These are phyloP conservation scores for Sebastes hubbsi DNA, from an alignment of 2,797 vertebrate species.

Conservation along the genomic window DNA sequence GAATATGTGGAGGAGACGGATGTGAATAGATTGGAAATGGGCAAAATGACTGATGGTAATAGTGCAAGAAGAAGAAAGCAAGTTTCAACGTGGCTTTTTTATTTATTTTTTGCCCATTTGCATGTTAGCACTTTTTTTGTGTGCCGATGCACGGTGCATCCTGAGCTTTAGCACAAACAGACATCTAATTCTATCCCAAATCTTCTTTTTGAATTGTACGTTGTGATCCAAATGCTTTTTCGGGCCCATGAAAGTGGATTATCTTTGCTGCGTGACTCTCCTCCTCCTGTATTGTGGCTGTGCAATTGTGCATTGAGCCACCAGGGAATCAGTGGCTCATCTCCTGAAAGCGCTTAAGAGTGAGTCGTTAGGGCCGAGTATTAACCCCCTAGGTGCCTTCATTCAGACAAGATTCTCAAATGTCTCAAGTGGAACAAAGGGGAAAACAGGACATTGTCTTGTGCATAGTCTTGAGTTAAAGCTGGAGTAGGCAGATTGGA, in stretches of 20 bases:
- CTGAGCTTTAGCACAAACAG: conserved; percentile 24
- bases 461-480: background rate
- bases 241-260: conserved; percentile 66
- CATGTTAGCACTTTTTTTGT: background rate
- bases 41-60: background rate
- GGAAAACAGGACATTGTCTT: background rate
- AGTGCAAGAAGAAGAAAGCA: background rate
- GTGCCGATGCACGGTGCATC: background rate
- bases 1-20: conserved; percentile 19
- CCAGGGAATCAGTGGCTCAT: conserved; percentile 68
- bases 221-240: conserved; percentile 50
- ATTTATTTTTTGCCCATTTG: background rate
- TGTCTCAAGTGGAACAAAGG: background rate
- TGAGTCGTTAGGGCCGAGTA: conserved; percentile 38
- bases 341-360: conserved; percentile 56
- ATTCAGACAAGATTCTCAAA: background rate
- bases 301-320: conserved; percentile 62
- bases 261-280: conserved; percentile 51
- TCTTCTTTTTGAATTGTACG: conserved; percentile 36
- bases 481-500: background rate
- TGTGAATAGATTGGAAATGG: conserved; percentile 12
- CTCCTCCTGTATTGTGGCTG: conserved; percentile 39
- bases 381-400: conserved; percentile 28
- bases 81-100: background rate
- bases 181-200: conserved; percentile 19